Evolutionary conservation across 2,113 vertebrate genomes (phyloP).

Genomic region (mouse (Mus musculus)): GRCm39 chrX:83935001-83935500

Average conservation of each 20-base stretch:
- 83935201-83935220: too few relatives aligned
- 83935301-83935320: background rate
- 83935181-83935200: background rate
- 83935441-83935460: slow-evolving; percentile 53
- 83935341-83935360: background rate
- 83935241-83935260: background rate
- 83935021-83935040: too few relatives aligned
- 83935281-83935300: background rate
- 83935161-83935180: background rate
- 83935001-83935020: too few relatives aligned
- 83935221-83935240: background rate
- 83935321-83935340: background rate
- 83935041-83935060: too few relatives aligned
- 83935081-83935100: too few relatives aligned
- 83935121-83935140: too few relatives aligned
- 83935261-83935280: too few relatives aligned
- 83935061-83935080: too few relatives aligned
- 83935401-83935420: slow-evolving; percentile 37
- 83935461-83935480: slow-evolving; percentile 44
- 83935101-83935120: too few relatives aligned
- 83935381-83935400: background rate
- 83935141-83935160: too few relatives aligned
- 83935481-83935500: slow-evolving; percentile 49
- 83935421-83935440: slow-evolving; percentile 7
- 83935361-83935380: background rate